Conservation (phyloP, 2,888 invertebrate species). For the Urechis unicinctus region DNA sequence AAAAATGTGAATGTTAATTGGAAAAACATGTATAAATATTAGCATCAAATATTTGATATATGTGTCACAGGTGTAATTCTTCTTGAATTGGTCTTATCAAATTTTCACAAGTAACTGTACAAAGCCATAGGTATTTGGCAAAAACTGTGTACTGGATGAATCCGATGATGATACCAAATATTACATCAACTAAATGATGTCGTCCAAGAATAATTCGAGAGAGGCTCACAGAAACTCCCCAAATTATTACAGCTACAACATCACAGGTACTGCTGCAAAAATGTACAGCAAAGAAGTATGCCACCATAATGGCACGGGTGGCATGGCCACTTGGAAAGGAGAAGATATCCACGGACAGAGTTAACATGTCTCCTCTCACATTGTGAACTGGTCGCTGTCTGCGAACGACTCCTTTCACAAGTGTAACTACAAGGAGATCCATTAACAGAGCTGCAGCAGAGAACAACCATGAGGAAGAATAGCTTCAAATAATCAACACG, state of each 20-base stretch:
- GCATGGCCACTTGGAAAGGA: conserved; percentile 94
- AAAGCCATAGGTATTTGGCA: conserved; percentile 14
- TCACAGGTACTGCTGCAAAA: conserved; percentile 67
- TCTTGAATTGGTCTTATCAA: conserved; percentile 13
- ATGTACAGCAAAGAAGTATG: conserved; percentile 63
- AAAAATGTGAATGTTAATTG: too few species aligned
- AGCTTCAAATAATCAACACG: too few species aligned
- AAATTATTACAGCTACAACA: conserved; percentile 64
- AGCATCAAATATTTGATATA: too few species aligned
- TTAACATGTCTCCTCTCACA: conserved; percentile 62
- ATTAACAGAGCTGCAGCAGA: conserved; percentile 67
- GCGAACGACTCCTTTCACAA: conserved; percentile 71
- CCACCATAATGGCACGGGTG: conserved; percentile 72
- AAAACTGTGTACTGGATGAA: conserved; percentile 29
- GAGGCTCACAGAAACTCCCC: conserved; percentile 68
- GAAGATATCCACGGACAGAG: conserved; percentile 70
- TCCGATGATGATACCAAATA: conserved; percentile 70
- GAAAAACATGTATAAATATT: too few species aligned
- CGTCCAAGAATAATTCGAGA: conserved; percentile 77
- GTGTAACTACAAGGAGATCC: conserved; percentile 71
- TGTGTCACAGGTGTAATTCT: conserved; percentile 14
- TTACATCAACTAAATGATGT: conserved; percentile 80
- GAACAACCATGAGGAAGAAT: too few species aligned
- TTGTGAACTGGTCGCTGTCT: conserved; percentile 69
- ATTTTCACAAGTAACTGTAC: conserved; percentile 3